Evolutionary conservation across 35 echinoderm and acorn worm species (phyloP).

Genomic region (Chiridota heheva): DNA sequence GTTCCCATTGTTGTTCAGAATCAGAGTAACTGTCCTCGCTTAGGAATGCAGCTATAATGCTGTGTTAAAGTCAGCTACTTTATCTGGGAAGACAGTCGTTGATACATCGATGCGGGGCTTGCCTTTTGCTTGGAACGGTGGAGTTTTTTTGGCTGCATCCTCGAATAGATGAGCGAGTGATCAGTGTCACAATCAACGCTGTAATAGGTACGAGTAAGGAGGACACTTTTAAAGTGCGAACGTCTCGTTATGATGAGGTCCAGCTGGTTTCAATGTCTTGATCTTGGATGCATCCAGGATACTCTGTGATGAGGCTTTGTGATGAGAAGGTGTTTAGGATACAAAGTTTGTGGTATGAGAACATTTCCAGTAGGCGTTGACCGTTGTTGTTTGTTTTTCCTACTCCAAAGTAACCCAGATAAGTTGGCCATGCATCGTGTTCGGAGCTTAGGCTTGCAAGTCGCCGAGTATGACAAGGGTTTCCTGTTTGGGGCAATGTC

Average conservation of each 20-base stretch:
- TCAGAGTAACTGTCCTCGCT: too few species aligned
- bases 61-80: not conserved
- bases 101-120: too few species aligned
- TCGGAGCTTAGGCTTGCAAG: not conserved
- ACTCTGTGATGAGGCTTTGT: constrained; percentile 18
- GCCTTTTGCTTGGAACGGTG: not conserved
- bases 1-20: too few species aligned
- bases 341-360: not conserved
- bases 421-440: too few species aligned
- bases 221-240: not conserved
- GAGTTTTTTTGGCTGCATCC: constrained; percentile 6
- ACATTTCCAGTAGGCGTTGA: not conserved
- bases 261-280: constrained; percentile 24
- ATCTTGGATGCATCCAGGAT: constrained; percentile 38
- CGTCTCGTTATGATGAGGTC: constrained; percentile 3
- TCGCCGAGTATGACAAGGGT: too few species aligned
- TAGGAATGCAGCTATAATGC: not conserved
- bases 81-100: not conserved
- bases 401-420: too few species aligned
- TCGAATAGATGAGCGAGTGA: constrained; percentile 26
- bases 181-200: constrained; percentile 56
- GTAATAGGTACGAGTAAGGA: constrained; percentile 17
- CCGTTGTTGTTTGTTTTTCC: not conserved
- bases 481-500: not conserved
- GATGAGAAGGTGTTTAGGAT: not conserved